A percentile compares a stretch with the other conserved stretches of the same genome.
Evolutionary conservation across 2,797 vertebrate species (phyloP).

Genomic region (Taeniopygia guttata): DNA sequence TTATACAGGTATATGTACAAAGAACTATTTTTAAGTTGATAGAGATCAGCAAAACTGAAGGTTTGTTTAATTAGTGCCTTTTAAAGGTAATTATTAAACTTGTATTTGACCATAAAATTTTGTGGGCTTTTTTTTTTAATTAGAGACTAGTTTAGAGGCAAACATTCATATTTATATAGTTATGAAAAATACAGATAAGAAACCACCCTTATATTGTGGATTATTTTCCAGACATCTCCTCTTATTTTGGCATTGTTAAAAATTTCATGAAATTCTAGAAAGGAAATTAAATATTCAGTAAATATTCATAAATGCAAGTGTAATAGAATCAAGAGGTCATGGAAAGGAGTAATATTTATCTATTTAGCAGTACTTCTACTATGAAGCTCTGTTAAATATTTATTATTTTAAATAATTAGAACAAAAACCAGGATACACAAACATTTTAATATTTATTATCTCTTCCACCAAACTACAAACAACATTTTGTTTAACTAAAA

Average conservation of each 20-base stretch:
- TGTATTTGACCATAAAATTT: not conserved
- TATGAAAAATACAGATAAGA: not conserved
- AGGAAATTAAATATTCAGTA: not conserved
- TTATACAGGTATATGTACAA: conserved; percentile 75
- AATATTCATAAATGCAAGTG: not conserved
- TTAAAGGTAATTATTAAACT: not conserved
- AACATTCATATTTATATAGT: not conserved
- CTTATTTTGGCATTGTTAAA: not conserved
- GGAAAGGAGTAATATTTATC: not conserved
- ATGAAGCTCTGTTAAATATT: not conserved
- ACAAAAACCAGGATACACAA: not conserved
- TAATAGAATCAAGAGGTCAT: not conserved
- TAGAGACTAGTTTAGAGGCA: not conserved
- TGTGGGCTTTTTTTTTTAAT: not conserved
- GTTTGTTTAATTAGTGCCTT: not conserved
- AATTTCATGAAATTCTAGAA: not conserved
- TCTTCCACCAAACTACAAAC: not conserved
- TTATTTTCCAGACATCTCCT: not conserved
- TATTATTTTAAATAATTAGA: not conserved
- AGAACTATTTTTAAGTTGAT: not conserved
- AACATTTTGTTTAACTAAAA: not conserved
- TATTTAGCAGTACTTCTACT: not conserved
- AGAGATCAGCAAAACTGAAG: not conserved
- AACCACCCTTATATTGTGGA: not conserved
- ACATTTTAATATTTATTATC: not conserved